Conservation (phyloP, 2,888 invertebrate genomes). For the Ramazzottius varieornatus region DNA sequence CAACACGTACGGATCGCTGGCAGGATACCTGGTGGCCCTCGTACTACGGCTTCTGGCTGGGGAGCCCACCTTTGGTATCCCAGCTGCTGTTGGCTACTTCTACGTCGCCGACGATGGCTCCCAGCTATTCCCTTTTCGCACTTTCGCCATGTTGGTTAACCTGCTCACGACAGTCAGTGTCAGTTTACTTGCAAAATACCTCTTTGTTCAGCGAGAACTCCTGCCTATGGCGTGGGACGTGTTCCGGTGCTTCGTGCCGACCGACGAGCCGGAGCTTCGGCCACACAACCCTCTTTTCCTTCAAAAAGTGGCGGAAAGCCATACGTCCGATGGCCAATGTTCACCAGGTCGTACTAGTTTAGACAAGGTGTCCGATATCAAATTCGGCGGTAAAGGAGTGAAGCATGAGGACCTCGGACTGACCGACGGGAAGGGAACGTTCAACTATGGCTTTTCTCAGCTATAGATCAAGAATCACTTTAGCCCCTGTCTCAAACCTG, state of each 20-base stretch:
- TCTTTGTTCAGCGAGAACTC: conserved; percentile 4
- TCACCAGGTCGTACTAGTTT: not conserved
- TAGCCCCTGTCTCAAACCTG: too few species aligned
- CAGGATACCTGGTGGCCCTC: conserved; percentile 36
- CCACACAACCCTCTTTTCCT: not conserved
- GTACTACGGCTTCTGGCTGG: conserved; percentile 55
- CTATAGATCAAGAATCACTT: too few species aligned
- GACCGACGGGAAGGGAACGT: too few species aligned
- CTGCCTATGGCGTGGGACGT: conserved; percentile 5
- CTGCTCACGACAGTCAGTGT: conserved; percentile 49
- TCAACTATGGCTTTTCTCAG: too few species aligned
- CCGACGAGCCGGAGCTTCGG: not conserved
- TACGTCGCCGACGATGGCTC: conserved; percentile 28
- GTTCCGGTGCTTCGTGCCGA: not conserved
- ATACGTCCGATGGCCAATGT: not conserved
- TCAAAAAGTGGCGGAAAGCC: too few species aligned
- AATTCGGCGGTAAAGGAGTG: too few species aligned
- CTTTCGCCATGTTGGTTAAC: conserved; percentile 71
- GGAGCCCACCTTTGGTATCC: conserved; percentile 52
- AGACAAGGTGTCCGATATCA: not conserved
- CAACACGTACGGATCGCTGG: conserved; percentile 84
- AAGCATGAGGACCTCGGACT: too few species aligned
- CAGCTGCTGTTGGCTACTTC: conserved; percentile 59
- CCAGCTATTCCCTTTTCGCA: conserved; percentile 84
- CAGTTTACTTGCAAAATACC: conserved; percentile 38